phyloP scores from a whole-genome alignment of 2,888 invertebrate genomes.

The Drosophila limbata region DNA sequence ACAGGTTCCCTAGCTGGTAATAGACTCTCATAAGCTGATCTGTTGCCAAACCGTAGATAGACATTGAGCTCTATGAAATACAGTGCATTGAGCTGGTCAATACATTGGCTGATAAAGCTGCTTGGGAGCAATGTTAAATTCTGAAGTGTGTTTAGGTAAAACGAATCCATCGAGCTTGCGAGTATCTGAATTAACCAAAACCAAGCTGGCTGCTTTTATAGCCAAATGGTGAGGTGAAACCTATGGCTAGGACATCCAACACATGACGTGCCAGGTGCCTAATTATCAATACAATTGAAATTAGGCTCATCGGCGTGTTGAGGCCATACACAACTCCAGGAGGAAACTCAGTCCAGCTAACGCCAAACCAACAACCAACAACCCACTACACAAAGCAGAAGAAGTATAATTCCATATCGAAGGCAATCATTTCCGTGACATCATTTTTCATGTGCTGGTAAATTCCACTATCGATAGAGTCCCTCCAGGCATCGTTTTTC shows the following conservation, averaged over 20 bases:
- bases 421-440: conserved; percentile 3
- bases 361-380: conserved; percentile 42
- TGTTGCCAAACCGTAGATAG: conserved; percentile 51
- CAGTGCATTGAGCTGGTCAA: conserved; percentile 49
- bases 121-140: conserved; percentile 44
- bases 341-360: conserved; percentile 31
- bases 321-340: conserved; percentile 21
- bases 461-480: conserved; percentile 31
- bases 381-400: conserved; percentile 41
- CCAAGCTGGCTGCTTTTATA: conserved; percentile 47
- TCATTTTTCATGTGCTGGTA: conserved; percentile 17
- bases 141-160: conserved; percentile 55
- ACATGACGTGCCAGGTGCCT: conserved; percentile 12
- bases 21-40: conserved; percentile 7
- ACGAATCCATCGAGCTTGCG: conserved; percentile 45
- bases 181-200: not conserved
- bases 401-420: conserved; percentile 54
- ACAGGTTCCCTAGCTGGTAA: conserved; percentile 5
- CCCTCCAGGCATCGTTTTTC: conserved; percentile 40
- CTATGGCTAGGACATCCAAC: too few relatives aligned
- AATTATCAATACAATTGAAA: conserved; percentile 25
- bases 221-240: too few relatives aligned
- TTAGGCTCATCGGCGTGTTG: not conserved
- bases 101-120: conserved; percentile 34
- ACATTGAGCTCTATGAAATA: conserved; percentile 58